Evolutionary conservation across 2,113 vertebrate genomes (phyloP), one percentile per base, ranked within the genome.

Genomic region (Trogon melanurus): DNA sequence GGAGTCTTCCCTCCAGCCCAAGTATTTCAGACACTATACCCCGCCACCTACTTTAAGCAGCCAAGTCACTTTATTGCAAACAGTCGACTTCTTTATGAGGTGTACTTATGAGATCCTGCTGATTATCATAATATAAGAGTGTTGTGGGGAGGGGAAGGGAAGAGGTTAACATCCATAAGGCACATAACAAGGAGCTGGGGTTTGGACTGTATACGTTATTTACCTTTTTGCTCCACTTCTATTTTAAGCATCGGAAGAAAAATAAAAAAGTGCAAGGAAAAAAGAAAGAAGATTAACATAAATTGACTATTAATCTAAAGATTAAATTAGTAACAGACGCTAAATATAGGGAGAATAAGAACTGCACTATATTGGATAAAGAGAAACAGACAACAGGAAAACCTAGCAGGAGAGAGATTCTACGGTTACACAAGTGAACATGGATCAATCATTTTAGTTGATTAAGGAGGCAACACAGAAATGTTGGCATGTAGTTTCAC

Each of bases 191-290:
- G 99, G 99, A 99, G 98, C 99, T 99, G 97, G 98, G 98, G 98
- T 98, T 99, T 98, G 98, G 99, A 98, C 99, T 98, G 98, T 98
- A 97, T 98, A 98, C 97, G 95, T 99, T 99, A 99, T 99, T 99
- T 99, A 99, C 99, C 99, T 99, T 99, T 99, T 99, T 99, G 99
- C 98, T 99, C 99, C 99, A 99, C 99, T 99, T 99, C 99, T 99
- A 99, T 99, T 99, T 99, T 99, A 99, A 99, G 99, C 99, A 99
- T 99, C 98, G 98, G 99, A 98, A 99, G 99, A 99, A 99, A 99
- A 99, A 99, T 98, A 98, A 98, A 99, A 99, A 99, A 98, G 98
- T 99, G 98, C 98, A 99, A 99, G 98, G 98, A 98, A 98, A 99
- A 98, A 98, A 98, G 98, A 99, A 99, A 99, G 99, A 98, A 99